Conservation (phyloP, 30 jellyfish, hydroid and myxozoan genomes). For the Aurelia sp. region DNA sequence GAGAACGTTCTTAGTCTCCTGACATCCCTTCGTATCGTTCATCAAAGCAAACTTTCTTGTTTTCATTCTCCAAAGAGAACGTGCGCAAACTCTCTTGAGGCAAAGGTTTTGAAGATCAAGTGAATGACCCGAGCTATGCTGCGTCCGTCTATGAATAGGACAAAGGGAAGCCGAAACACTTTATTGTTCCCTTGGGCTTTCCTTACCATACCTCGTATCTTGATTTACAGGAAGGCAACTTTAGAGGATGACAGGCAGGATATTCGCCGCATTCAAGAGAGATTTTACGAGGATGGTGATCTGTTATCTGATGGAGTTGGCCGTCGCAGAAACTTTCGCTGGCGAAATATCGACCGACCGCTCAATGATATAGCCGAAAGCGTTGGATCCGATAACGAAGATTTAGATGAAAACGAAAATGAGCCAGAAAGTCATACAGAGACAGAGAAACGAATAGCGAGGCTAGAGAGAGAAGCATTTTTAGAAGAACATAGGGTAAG, state of each 20-base stretch:
- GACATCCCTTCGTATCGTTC: too few species aligned
- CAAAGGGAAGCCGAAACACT: too few species aligned
- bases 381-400: conserved; percentile 75
- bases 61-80: too few species aligned
- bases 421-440: conserved; percentile 20
- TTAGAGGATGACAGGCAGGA: conserved; percentile 84
- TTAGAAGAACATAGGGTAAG: conserved; percentile 76
- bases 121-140: too few species aligned
- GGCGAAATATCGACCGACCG: conserved; percentile 90
- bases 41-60: too few species aligned
- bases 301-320: conserved; percentile 76
- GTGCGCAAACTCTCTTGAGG: too few species aligned
- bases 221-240: conserved; percentile 64
- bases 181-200: too few species aligned
- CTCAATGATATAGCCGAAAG: conserved; percentile 14
- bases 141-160: too few species aligned
- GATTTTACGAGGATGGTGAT: conserved; percentile 94
- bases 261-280: conserved; percentile 82
- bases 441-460: conserved; percentile 47
- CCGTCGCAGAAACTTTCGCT: conserved; percentile 83
- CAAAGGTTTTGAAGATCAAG: too few species aligned
- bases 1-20: too few species aligned
- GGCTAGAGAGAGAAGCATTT: conserved; percentile 86
- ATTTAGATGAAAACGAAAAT: conserved; percentile 12
- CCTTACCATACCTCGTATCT: too few species aligned